These are phyloP conservation scores for Petrosia ficiformis DNA, from an alignment of 37 sponge, comb jelly and placozoan genomes.

Conservation along the genomic window DNA sequence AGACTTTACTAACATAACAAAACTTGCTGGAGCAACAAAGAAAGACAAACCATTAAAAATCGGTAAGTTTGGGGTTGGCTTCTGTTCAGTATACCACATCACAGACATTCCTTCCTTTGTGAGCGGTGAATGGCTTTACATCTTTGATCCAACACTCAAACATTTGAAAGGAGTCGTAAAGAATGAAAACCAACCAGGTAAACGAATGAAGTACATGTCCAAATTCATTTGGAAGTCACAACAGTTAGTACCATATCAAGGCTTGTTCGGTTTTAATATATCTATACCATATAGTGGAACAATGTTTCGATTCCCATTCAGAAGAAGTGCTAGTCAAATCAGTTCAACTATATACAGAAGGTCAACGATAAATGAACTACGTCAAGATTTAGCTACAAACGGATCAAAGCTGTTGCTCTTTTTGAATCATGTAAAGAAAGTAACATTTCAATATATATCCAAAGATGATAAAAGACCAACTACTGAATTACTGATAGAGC, in stretches of 20 bases:
- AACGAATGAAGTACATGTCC: neutral
- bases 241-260: constrained; percentile 29
- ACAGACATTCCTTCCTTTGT: constrained; percentile 72
- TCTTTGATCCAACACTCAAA: constrained; percentile 68
- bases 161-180: constrained; percentile 43
- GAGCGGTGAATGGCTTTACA: constrained; percentile 37
- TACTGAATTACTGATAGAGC: neutral
- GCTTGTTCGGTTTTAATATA: constrained; percentile 36
- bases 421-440: constrained; percentile 25
- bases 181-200: constrained; percentile 22
- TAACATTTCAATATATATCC: constrained; percentile 32
- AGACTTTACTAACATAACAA: constrained; percentile 76
- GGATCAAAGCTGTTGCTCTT: constrained; percentile 52
- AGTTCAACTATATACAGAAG: constrained; percentile 23
- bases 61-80: constrained; percentile 72
- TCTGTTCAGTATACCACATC: constrained; percentile 74
- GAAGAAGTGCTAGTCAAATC: constrained; percentile 37
- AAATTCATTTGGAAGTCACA: neutral
- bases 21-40: constrained; percentile 82
- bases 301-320: constrained; percentile 71
- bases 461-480: no score
- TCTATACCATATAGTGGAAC: constrained; percentile 30
- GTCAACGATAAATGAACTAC: constrained; percentile 9
- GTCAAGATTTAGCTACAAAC: constrained; percentile 5
- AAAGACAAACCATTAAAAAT: constrained; percentile 42